Percentiles rank a stretch among this genome's conserved stretches.
These are phyloP conservation scores for Arctocebus calabarensis DNA, from an alignment of 2,797 vertebrate genomes.

Conservation along the genomic window DNA sequence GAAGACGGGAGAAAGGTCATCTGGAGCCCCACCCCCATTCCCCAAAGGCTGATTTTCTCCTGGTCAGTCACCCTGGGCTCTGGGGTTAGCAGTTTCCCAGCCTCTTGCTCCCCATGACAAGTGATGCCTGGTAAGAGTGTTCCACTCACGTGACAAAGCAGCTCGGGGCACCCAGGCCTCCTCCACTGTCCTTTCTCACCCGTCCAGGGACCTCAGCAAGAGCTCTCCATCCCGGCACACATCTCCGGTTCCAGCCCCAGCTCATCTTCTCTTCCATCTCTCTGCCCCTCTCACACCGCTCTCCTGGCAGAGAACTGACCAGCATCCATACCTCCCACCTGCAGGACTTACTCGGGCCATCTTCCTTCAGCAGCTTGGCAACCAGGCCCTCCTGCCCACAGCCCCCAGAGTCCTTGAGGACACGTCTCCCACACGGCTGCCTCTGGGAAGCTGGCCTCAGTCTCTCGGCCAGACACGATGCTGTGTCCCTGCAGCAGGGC, in stretches of 20 bases:
- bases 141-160: background rate
- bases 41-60: background rate
- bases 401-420: background rate
- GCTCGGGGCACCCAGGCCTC: accelerated
- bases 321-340: background rate
- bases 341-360: background rate
- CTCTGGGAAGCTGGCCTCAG: background rate
- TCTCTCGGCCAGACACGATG: background rate
- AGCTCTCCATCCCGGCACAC: accelerated
- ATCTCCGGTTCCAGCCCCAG: background rate
- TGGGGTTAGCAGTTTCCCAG: background rate
- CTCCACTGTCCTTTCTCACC: background rate
- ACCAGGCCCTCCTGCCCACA: background rate
- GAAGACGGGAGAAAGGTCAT: background rate
- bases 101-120: background rate
- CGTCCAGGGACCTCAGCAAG: background rate
- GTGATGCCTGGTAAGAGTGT: background rate
- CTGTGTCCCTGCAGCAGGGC: accelerated
- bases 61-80: no score
- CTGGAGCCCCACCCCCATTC: no score
- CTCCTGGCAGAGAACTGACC: background rate
- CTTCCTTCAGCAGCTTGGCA: background rate
- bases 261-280: background rate
- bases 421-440: background rate
- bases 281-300: background rate